Evolutionary conservation across 1,140 invertebrate genomes (phyloP), one percentile per base, ranked within the genome.

Genomic region (Trachymyrmex cornetzi): DNA sequence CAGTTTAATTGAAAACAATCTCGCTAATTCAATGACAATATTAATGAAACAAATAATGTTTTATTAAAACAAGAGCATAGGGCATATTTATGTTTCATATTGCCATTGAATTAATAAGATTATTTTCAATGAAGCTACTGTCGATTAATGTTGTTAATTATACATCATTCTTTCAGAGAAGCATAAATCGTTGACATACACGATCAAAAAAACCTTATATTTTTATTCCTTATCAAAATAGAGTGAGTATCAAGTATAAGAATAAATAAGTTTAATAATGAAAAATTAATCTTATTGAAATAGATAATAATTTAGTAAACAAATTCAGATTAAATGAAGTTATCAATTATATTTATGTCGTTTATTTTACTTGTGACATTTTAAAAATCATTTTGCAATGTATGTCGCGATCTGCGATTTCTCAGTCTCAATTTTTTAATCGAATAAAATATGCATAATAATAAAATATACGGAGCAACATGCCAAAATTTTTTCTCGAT

Each of bases 401-500:
- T 24, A 24, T 7, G 53, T 24, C 6, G 19, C 5, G 7, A 0
- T 57, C 0, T n/a, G 14, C 3, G 19, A 79, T 74, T 67, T 59
- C 14, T 2, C 22, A 38, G 14, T 48, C 3, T 74, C n/a, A 14
- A 71, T 81, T 57, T 71, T 57, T 24, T 19, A 14, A 34, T 7
- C 16, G 63, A 16, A 34, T 61, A 27, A 19, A 69, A 14, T 16
- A 6, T n/a, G 30, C 7, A 34, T 9, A n/a, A n/a, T n/a, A n/a
- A n/a, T n/a, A n/a, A n/a, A n/a, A n/a, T n/a, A 53, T 38, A 3
- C 3, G 12, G 75, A 64, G 27, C 7, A 64, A 19, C 30, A 38
- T 59, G 44, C 50, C 30, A 67, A 85, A 77, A 55, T 30, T 86
- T 79, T 77, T 66, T 24, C 74, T 55, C 53, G n/a, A 6, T 61